These are phyloP conservation scores for Salpingus planirostris DNA, from an alignment of 2,888 invertebrate species.

Conservation along the genomic window DNA sequence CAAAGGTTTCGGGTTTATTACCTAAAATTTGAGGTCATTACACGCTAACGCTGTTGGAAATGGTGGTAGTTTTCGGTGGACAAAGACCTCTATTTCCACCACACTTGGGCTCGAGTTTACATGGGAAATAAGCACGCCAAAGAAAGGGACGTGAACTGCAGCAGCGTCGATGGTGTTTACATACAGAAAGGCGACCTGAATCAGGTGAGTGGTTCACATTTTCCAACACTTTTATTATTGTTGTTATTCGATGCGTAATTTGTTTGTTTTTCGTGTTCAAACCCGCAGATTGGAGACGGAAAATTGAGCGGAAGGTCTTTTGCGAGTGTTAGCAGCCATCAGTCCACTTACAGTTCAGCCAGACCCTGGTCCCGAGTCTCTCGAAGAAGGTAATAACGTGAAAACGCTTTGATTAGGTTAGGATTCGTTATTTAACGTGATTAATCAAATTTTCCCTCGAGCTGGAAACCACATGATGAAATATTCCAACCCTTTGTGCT, in stretches of 20 bases:
- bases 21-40: slow-evolving; percentile 29
- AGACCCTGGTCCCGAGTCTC: slow-evolving; percentile 60
- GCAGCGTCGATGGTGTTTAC: slow-evolving; percentile 29
- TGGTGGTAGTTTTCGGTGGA: slow-evolving; percentile 20
- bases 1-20: slow-evolving; percentile 18
- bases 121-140: slow-evolving; percentile 38
- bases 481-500: too few species aligned
- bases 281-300: slow-evolving; percentile 48
- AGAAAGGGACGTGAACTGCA: slow-evolving; percentile 23
- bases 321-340: slow-evolving; percentile 50
- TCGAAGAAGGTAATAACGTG: slow-evolving; percentile 58
- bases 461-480: too few species aligned
- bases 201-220: slow-evolving; percentile 30
- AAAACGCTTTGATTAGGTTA: slow-evolving; percentile 30
- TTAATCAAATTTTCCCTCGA: too few species aligned
- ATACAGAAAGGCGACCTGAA: slow-evolving; percentile 29
- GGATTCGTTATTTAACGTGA: too few species aligned
- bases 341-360: slow-evolving; percentile 52
- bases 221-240: slow-evolving; percentile 28
- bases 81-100: slow-evolving; percentile 10
- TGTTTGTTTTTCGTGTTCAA: slow-evolving; percentile 9
- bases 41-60: slow-evolving; percentile 21
- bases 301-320: slow-evolving; percentile 54
- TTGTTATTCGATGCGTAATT: slow-evolving; percentile 18
- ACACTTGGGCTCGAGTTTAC: slow-evolving; percentile 23